Evolutionary conservation across 1,140 invertebrate genomes (phyloP), one percentile per base, ranked within the genome.

Genomic region (Drosophila sp.): DNA sequence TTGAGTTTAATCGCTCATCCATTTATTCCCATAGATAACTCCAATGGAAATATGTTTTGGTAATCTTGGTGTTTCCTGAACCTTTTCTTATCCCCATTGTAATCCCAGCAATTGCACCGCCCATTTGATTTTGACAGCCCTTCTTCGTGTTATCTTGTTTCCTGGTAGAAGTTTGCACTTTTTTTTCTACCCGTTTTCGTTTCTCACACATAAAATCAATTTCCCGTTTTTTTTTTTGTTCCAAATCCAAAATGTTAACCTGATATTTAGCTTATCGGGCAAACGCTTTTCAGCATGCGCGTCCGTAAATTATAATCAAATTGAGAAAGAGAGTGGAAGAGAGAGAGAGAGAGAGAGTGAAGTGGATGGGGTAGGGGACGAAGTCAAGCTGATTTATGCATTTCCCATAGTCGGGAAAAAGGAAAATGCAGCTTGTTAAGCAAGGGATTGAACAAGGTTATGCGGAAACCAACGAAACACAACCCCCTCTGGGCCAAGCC

Each of bases 291-390:
- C 50, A 30, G n/a, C 40, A 56, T 76, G 72, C 44, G 71, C 79
- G 32, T 47, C 44, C 84, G 71, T 89, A 89, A 89, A 89, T 89
- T 89, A 73, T 76, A 90, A 90, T 89, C 80, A 89, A 85, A 84
- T 89, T 76, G 84, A 71, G 63, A 76, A 79, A 57, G 62, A 17
- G 65, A 54, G 25, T 4, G 8, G 1, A 41, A 11, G 38, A 40
- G 38, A 47, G 17, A 2, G n/a, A 50, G 23, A 10, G 44, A 50
- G 27, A 10, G 23, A 27, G 44, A 50, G 6, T 3, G 7, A 27
- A 23, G 6, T 76, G 66, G 60, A 73, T 70, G 58, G 64, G 30
- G 68, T 25, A 25, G 23, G 11, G 23, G 0, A 3, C 17, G 30
- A 58, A 85, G 79, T 72, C 79, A 80, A 89, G 63, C 70, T 79